Conservation (phyloP, 2,797 vertebrate genomes). For the Lithobates pipiens region DNA sequence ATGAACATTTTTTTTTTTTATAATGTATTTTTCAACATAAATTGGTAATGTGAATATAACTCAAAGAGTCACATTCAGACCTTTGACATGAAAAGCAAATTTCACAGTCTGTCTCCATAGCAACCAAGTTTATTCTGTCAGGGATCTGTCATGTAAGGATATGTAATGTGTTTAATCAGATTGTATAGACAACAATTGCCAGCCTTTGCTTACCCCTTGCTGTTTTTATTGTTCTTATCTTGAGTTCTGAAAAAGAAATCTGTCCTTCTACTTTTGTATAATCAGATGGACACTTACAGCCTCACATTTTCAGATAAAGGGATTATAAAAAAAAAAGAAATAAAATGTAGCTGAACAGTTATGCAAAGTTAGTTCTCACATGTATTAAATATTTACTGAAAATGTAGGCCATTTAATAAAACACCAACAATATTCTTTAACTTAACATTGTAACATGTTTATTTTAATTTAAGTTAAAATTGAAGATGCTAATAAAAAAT, state of each 20-base stretch:
- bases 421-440: too few species aligned
- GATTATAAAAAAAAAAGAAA: neutral
- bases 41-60: slow-evolving; percentile 55
- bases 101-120: slow-evolving; percentile 62
- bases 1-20: neutral
- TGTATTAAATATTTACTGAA: too few species aligned
- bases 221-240: slow-evolving; percentile 53
- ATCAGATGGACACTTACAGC: slow-evolving; percentile 20
- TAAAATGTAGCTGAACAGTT: neutral
- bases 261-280: slow-evolving; percentile 35
- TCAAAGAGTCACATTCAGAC: slow-evolving; percentile 55
- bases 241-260: slow-evolving; percentile 45
- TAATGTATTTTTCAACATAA: slow-evolving; percentile 13
- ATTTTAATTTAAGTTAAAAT: too few species aligned
- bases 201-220: slow-evolving; percentile 49
- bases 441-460: too few species aligned
- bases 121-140: slow-evolving; percentile 53
- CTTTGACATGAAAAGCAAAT: slow-evolving; percentile 61
- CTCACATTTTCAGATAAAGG: slow-evolving; percentile 4
- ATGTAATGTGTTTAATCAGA: slow-evolving; percentile 58
- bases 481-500: too few species aligned
- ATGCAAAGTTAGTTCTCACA: neutral
- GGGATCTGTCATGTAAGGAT: slow-evolving; percentile 53
- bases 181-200: slow-evolving; percentile 43
- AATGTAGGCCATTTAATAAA: too few species aligned